Conservation (phyloP, 2,888 invertebrate genomes). For the Sericinus montela region DNA sequence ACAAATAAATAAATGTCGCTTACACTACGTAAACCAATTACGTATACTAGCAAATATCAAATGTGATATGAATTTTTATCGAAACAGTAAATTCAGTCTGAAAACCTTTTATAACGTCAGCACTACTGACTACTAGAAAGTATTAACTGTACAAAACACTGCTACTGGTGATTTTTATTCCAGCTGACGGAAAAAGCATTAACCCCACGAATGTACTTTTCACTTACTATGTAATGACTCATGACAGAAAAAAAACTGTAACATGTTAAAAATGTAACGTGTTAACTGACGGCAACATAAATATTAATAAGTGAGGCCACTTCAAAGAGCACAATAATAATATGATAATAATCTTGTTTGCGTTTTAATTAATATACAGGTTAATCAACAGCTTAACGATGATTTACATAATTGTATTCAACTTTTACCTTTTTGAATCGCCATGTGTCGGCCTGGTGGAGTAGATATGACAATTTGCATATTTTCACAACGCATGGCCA, state of each 20-base stretch:
- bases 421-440: constrained; percentile 25
- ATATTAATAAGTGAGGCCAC: constrained; percentile 31
- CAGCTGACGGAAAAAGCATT: constrained; percentile 2
- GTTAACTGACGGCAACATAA: constrained; percentile 20
- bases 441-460: constrained; percentile 16
- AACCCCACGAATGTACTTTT: constrained; percentile 1
- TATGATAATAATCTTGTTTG: constrained; percentile 35
- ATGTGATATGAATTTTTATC: neutral
- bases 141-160: neutral
- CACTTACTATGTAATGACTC: constrained; percentile 2
- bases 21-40: too few species aligned
- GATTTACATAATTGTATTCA: constrained; percentile 38
- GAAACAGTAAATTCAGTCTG: neutral
- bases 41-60: too few species aligned
- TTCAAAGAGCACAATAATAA: constrained; percentile 26
- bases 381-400: constrained; percentile 32
- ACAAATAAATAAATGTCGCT: too few species aligned
- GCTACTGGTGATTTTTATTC: constrained; percentile 7
- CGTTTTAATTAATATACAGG: constrained; percentile 37
- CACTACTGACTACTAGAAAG: constrained; percentile 13
- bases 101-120: constrained; percentile 7
- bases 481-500: constrained; percentile 13
- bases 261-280: constrained; percentile 13
- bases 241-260: neutral
- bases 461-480: constrained; percentile 22